These are phyloP conservation scores for Clytia hemisphaerica DNA, from an alignment of 30 jellyfish, hydroid and myxozoan species.

Conservation along the genomic window DNA sequence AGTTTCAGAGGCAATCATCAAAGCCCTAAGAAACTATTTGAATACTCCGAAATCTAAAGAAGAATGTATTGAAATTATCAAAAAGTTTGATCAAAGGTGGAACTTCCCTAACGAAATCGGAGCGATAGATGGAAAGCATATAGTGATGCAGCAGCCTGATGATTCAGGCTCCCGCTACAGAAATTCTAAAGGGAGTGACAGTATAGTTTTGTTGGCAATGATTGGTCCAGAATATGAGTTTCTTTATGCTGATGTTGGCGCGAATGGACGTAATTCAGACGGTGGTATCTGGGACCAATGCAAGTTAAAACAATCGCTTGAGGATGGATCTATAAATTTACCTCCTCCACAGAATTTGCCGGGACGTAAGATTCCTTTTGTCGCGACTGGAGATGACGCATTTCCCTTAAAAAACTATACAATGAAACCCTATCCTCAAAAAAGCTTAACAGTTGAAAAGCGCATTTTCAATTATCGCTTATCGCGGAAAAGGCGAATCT, in stretches of 20 bases:
- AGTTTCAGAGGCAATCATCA: too few species aligned
- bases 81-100: conserved; percentile 1
- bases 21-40: too few species aligned
- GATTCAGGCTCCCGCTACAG: conserved; percentile 4
- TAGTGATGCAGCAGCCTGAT: not conserved
- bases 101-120: not conserved
- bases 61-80: not conserved
- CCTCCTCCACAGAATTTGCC: not conserved
- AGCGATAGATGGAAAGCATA: conserved; percentile 19
- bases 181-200: conserved; percentile 1
- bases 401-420: not conserved
- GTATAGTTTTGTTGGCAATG: not conserved
- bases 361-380: conserved; percentile 1
- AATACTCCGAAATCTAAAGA: not conserved
- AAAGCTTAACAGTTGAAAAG: not conserved
- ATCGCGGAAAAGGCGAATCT: not conserved
- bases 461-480: not conserved
- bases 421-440: conserved; percentile 10
- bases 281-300: conserved; percentile 15
- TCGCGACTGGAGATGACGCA: conserved; percentile 3
- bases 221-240: not conserved
- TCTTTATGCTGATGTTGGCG: not conserved
- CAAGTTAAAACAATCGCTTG: not conserved
- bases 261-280: conserved; percentile 17
- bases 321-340: not conserved